phyloP scores from a whole-genome alignment of 2,888 invertebrate species.

The Oxytorus armatus region DNA sequence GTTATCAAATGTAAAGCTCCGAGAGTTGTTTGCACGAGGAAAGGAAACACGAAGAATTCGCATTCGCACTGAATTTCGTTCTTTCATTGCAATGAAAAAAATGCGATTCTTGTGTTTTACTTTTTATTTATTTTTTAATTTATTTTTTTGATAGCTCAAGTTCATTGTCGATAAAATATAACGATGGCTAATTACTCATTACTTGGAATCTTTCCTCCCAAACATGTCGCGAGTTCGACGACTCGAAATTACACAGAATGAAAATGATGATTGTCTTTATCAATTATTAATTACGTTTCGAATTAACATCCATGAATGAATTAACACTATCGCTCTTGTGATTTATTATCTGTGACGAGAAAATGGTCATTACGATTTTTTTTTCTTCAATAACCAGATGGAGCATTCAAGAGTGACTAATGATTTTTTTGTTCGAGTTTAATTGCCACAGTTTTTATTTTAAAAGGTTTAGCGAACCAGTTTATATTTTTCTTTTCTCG shows the following conservation, averaged over 20 bases:
- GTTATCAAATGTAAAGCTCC: constrained; percentile 60
- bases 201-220: constrained; percentile 6
- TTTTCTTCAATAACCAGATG: background rate
- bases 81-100: constrained; percentile 12
- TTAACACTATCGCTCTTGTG: background rate
- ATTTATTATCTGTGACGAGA: background rate
- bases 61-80: constrained; percentile 18
- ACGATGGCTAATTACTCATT: constrained; percentile 20
- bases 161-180: constrained; percentile 1
- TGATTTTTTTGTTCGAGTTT: background rate
- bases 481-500: background rate
- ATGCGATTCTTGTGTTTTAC: too few species aligned
- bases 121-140: too few species aligned
- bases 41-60: constrained; percentile 14
- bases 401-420: background rate
- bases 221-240: constrained; percentile 33
- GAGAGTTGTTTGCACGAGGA: constrained; percentile 44
- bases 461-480: background rate
- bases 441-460: background rate
- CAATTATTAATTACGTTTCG: background rate
- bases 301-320: background rate
- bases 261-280: background rate
- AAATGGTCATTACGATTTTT: background rate
- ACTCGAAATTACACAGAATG: constrained; percentile 14
- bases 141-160: background rate